Percentiles rank a stretch among this genome's conserved stretches.
Evolutionary conservation across 2,797 vertebrate species (phyloP).

Genomic region (Falco novaeseelandiae): DNA sequence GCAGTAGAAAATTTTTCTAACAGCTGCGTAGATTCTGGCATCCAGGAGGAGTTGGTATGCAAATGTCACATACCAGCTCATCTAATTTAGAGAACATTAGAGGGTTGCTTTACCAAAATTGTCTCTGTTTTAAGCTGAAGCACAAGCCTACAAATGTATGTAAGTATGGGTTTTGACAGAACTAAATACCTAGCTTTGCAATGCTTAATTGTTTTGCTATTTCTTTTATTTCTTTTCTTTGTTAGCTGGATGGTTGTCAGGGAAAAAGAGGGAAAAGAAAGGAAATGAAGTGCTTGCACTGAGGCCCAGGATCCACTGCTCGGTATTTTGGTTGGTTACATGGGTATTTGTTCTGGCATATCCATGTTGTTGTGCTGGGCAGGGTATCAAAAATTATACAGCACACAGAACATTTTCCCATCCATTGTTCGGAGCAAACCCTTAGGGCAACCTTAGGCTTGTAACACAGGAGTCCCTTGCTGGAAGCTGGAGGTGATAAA

Average conservation of each 20-base stretch:
- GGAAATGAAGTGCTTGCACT: constrained; percentile 43
- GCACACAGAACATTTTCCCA: constrained; percentile 56
- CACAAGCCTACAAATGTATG: not conserved
- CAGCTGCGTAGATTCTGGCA: not conserved
- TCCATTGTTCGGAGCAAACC: constrained; percentile 36
- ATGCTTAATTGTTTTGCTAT: not conserved
- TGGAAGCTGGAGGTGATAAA: constrained; percentile 32
- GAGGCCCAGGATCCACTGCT: not conserved
- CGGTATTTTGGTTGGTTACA: constrained; percentile 12
- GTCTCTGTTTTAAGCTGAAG: not conserved
- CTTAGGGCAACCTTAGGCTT: not conserved
- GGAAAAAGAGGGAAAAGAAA: constrained; percentile 37
- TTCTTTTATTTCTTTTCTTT: not conserved
- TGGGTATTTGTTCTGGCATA: constrained; percentile 65
- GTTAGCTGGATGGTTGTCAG: not conserved
- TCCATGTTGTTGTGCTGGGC: constrained; percentile 45
- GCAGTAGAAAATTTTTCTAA: constrained; percentile 18
- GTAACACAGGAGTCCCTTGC: not conserved
- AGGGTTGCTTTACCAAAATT: not conserved
- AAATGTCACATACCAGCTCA: not conserved
- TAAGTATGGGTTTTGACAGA: not conserved
- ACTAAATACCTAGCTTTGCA: not conserved
- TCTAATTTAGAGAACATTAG: constrained; percentile 3
- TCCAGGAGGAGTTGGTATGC: not conserved
- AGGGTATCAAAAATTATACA: constrained; percentile 35